Evolutionary conservation across 2,113 vertebrate species (phyloP).

Genomic region (Brachyhypopomus occidentalis): DNA sequence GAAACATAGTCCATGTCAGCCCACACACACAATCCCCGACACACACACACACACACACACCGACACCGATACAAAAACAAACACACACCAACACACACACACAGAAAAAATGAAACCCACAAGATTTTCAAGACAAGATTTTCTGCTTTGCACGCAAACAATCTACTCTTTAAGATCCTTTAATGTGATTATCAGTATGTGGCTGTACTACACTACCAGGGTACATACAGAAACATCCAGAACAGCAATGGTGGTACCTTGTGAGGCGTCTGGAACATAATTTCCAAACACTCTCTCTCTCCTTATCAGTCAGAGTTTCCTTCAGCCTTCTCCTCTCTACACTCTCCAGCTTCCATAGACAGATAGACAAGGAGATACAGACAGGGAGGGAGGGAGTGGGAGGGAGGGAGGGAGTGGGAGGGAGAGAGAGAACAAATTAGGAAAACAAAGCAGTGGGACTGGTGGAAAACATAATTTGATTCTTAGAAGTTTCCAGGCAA

Average conservation of each 20-base stretch:
- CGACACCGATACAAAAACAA: too few relatives aligned
- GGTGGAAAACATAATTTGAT: constrained; percentile 8
- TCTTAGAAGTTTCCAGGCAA: constrained; percentile 31
- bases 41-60: constrained; percentile 41
- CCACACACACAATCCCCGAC: too few relatives aligned
- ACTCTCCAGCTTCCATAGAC: constrained; percentile 78
- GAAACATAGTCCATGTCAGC: too few relatives aligned
- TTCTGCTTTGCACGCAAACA: background rate
- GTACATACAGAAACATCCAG: background rate
- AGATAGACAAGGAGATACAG: background rate
- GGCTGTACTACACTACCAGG: background rate
- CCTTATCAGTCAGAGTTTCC: constrained; percentile 68
- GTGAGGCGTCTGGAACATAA: constrained; percentile 80
- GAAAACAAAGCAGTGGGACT: background rate
- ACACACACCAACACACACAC: too few relatives aligned
- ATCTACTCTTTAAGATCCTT: background rate
- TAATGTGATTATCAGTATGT: background rate
- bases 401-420: background rate
- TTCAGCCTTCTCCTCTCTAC: constrained; percentile 66
- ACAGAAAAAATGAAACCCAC: background rate
- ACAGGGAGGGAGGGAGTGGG: background rate
- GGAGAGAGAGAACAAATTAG: background rate
- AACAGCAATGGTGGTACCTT: constrained; percentile 70
- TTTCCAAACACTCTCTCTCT: constrained; percentile 77
- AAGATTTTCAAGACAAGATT: background rate